Evolutionary conservation across 2,113 vertebrate genomes (phyloP).

Genomic region (Poicephalus gulielmi): DNA sequence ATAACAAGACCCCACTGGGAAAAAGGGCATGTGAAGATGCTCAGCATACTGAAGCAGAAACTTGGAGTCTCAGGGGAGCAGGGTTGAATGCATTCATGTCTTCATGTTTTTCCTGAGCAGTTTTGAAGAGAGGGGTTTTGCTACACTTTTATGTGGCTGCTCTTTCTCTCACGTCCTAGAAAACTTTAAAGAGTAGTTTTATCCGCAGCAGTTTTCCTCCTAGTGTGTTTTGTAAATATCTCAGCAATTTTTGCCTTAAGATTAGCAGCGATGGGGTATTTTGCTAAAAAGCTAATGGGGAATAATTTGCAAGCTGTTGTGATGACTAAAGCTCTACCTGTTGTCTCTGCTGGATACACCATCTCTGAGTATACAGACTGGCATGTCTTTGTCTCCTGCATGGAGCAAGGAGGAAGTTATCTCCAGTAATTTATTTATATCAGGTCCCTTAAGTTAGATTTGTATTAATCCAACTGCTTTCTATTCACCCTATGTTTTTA

Average conservation of each 20-base stretch:
- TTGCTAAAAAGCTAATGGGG: neutral
- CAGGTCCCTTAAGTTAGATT: neutral
- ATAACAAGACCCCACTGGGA: neutral
- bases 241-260: neutral
- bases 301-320: neutral
- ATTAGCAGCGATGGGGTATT: neutral
- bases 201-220: rapidly evolving
- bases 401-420: neutral
- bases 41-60: neutral
- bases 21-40: neutral
- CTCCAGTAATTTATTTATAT: neutral
- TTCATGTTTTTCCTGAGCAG: neutral
- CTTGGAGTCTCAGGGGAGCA: neutral
- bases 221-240: neutral
- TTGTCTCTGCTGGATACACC: neutral
- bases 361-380: neutral
- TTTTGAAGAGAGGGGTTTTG: neutral
- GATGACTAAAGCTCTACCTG: neutral
- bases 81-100: neutral
- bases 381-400: neutral
- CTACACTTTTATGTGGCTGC: rapidly evolving
- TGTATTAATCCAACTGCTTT: neutral
- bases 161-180: neutral
- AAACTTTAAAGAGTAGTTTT: neutral
- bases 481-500: neutral